A percentile compares a stretch with the other conserved stretches of the same genome.
Evolutionary conservation across 2,797 vertebrate species (phyloP).

Genomic region (Enteromius treurensis): DNA sequence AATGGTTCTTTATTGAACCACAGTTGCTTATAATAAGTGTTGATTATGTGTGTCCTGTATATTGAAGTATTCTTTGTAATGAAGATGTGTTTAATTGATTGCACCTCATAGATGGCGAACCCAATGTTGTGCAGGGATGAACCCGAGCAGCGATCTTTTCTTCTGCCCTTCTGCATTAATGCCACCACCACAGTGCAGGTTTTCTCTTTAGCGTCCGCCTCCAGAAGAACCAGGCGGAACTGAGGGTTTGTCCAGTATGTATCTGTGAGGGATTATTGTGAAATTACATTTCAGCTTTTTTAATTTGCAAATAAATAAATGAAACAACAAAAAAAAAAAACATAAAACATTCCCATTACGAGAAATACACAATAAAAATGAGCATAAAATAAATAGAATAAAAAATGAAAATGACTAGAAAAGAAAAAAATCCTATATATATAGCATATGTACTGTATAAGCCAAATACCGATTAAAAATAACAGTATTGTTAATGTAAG

Average conservation of each 20-base stretch:
- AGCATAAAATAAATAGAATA: background rate
- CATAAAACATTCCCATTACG: background rate
- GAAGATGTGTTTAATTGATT: background rate
- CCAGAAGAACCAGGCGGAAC: constrained; percentile 89
- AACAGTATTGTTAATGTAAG: background rate
- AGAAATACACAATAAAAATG: background rate
- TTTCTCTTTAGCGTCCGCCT: constrained; percentile 89
- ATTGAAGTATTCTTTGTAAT: background rate
- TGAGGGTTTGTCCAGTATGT: constrained; percentile 99
- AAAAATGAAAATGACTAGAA: background rate
- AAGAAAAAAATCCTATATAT: background rate
- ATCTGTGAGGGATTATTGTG: constrained; percentile 76
- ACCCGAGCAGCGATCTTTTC: constrained; percentile 88
- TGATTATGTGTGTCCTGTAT: background rate
- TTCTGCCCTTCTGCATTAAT: constrained; percentile 96
- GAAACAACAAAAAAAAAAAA: background rate
- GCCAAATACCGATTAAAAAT: background rate
- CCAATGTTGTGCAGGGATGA: constrained; percentile 90
- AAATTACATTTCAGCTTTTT: background rate
- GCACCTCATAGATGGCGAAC: constrained; percentile 95
- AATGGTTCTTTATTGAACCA: background rate
- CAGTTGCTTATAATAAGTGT: background rate
- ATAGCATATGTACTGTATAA: background rate
- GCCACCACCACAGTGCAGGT: constrained; percentile 92
- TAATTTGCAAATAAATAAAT: background rate